phyloP scores from a whole-genome alignment of 2,113 vertebrate genomes.

The Connochaetes taurinus region DNA sequence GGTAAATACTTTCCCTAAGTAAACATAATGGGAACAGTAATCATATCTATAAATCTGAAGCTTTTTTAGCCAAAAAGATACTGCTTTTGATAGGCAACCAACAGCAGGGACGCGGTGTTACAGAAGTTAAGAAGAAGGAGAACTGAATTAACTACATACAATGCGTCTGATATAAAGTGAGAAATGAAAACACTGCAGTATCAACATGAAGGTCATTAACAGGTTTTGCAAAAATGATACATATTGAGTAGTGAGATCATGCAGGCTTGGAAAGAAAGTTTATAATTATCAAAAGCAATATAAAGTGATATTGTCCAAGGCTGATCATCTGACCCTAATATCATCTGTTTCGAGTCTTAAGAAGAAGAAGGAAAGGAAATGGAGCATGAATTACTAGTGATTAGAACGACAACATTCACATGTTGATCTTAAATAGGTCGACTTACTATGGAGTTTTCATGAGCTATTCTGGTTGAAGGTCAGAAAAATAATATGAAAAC shows the following conservation, averaged over 20 bases:
- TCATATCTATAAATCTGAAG: neutral
- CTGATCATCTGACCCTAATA: neutral
- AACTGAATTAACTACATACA: neutral
- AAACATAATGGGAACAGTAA: neutral
- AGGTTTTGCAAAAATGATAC: neutral
- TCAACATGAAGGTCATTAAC: neutral
- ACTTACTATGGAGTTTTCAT: neutral
- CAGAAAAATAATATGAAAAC: conserved; percentile 46
- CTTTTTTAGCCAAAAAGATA: neutral
- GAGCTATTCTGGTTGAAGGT: conserved; percentile 9
- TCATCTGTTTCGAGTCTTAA: neutral
- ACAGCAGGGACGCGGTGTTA: neutral
- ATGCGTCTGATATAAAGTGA: neutral
- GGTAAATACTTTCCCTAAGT: neutral
- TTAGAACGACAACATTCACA: neutral
- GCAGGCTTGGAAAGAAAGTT: neutral
- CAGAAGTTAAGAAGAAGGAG: neutral
- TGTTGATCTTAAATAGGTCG: neutral
- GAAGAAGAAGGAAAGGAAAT: neutral
- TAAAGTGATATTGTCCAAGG: neutral
- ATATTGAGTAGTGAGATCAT: neutral
- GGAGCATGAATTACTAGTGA: neutral
- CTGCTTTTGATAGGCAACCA: neutral
- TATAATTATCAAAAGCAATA: neutral
- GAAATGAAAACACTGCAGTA: neutral